phyloP scores from a whole-genome alignment of 2,113 vertebrate species.

The Odocoileus hemionus region DNA sequence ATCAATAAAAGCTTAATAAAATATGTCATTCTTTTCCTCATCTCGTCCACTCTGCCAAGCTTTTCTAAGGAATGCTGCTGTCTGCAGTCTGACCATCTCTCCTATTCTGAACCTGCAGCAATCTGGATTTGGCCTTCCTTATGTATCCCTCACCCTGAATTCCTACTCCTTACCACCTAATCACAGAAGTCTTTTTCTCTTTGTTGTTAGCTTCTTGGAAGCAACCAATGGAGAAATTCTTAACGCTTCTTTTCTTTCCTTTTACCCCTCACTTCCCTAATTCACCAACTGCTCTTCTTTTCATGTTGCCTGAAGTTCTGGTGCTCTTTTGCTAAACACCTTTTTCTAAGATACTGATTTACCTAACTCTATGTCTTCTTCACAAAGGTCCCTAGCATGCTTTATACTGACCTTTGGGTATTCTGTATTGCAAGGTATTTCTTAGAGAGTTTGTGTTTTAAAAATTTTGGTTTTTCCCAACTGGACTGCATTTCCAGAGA shows the following conservation, averaged over 20 bases:
- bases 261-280: not conserved
- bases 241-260: not conserved
- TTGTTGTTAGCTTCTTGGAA: not conserved
- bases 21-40: not conserved
- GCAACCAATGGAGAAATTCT: not conserved
- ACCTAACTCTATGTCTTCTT: not conserved
- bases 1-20: not conserved
- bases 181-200: not conserved
- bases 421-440: not conserved
- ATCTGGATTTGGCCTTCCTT: not conserved
- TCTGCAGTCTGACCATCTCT: not conserved
- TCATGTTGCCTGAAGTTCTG: not conserved
- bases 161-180: not conserved
- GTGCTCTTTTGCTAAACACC: not conserved
- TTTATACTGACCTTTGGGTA: not conserved
- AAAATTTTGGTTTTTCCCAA: not conserved
- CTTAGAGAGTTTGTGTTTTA: not conserved
- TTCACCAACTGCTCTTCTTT: not conserved
- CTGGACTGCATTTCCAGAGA: not conserved
- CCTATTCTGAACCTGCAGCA: not conserved
- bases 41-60: not conserved
- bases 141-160: not conserved
- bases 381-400: not conserved
- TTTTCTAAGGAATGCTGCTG: not conserved
- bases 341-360: not conserved